phyloP scores from a whole-genome alignment of 2,113 vertebrate species.

The Morone saxatilis region DNA sequence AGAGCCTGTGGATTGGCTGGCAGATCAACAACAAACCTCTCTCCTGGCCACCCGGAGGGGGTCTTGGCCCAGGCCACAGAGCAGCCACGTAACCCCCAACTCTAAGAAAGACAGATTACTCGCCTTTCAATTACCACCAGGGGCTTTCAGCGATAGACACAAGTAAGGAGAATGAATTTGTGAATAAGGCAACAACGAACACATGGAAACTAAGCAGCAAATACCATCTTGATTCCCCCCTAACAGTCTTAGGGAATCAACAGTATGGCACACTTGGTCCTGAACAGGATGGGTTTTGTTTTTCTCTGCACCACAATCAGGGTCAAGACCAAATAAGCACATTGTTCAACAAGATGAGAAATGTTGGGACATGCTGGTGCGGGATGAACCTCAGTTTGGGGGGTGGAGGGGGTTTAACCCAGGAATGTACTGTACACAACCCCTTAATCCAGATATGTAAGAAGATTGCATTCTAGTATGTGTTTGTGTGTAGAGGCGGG shows the following conservation, averaged over 20 bases:
- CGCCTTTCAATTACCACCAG: conserved; percentile 49
- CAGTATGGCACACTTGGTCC: background rate
- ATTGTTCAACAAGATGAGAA: conserved; percentile 30
- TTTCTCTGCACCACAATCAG: background rate
- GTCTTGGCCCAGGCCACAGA: conserved; percentile 31
- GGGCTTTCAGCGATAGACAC: conserved; percentile 1
- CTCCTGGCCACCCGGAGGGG: conserved; percentile 23
- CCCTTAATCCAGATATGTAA: conserved; percentile 76
- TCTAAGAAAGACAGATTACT: conserved; percentile 40
- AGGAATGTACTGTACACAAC: conserved; percentile 68
- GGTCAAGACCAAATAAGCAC: conserved; percentile 15
- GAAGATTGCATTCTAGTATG: conserved; percentile 72
- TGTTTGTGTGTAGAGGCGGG: conserved; percentile 21
- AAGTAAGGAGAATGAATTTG: conserved; percentile 10
- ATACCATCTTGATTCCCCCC: background rate
- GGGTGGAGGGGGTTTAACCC: conserved; percentile 42
- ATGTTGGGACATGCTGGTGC: conserved; percentile 22
- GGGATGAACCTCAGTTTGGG: conserved; percentile 43
- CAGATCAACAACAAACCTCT: conserved; percentile 49
- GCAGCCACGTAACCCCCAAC: conserved; percentile 5
- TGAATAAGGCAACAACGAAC: conserved; percentile 20
- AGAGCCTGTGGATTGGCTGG: conserved; percentile 48
- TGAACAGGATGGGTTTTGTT: background rate
- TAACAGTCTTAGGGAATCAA: background rate
- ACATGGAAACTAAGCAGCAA: background rate